Evolutionary conservation across 2,113 vertebrate species (phyloP).

Genomic region (Paradoxurus hermaphroditus): DNA sequence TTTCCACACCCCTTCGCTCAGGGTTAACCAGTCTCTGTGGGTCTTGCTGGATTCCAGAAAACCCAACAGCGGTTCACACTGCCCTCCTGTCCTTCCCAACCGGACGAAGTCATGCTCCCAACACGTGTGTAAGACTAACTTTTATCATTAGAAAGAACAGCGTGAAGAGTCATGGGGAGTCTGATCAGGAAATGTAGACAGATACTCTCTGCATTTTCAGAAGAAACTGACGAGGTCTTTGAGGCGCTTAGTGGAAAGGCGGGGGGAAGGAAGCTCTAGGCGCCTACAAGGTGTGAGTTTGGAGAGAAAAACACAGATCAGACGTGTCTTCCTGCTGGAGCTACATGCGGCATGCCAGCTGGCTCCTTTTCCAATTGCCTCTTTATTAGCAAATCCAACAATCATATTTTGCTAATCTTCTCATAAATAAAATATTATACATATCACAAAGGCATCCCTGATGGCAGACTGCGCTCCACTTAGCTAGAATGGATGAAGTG

Average conservation of each 20-base stretch:
- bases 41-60: not conserved
- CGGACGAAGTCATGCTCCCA: not conserved
- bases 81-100: not conserved
- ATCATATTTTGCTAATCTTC: constrained; percentile 42
- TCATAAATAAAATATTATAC: constrained; percentile 42
- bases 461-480: not conserved
- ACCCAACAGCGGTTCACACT: not conserved
- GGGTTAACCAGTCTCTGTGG: not conserved
- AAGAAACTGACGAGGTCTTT: not conserved
- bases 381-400: constrained; percentile 8
- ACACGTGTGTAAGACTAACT: not conserved
- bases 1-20: not conserved
- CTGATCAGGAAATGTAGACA: not conserved
- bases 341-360: not conserved
- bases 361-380: not conserved
- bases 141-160: not conserved
- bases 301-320: not conserved
- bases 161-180: not conserved
- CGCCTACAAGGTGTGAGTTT: not conserved
- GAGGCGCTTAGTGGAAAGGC: not conserved
- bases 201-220: not conserved
- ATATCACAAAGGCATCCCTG: not conserved
- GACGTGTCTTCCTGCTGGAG: not conserved
- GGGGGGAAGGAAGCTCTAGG: not conserved
- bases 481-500: not conserved